Base-by-base conservation (phyloP, 64 coral and sea anemone species). In the Porites australiensis region DNA sequence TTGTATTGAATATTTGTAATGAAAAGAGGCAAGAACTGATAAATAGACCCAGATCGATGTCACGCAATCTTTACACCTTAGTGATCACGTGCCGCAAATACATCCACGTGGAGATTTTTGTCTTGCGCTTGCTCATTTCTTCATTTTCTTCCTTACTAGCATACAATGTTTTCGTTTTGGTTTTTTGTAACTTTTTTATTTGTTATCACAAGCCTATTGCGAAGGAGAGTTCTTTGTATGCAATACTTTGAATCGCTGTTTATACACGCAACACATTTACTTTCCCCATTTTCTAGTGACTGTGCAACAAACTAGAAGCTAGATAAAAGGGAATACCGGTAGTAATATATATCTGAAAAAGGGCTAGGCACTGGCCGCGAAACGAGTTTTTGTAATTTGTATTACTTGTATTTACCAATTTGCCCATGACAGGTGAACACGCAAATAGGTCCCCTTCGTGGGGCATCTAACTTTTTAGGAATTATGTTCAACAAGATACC, bases 21-120 rank as follows among this genome's bases (percentile, higher is more conserved):
- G 76, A 79, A 79, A 79, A 79, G 76, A 79, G 76, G 76, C 50
- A 79, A 79, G 76, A 79, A 79, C 75, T 77, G 49, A 77, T 55
- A 77, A 54, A 54, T 55, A 77, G 75, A 77, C 75, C 23, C 13
- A 61, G 78, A 81, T 62, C 57, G 57, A 81, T 81, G 78, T 81
- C 78, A 61, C 78, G 78, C 78, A 81, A 62, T 81, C 57, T 81
- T 81, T 81, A 62, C 78, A 81, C 62, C 20, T 81, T 46, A 16
- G 78, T 81, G 13, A 81, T 45, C 78, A 61, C 78, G 54, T 81
- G 58, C 78, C 78, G 78, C 78, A 81, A 81, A 81, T 74, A 46
- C 71, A 74, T 74, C 71, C 37, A 37, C 71, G 37, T 45, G 54
- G 54, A 57, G 3, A 57, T 57, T 57, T 57, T 57, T 5, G 54